Evolutionary conservation across 2,888 invertebrate species (phyloP).

Genomic region (Asteroscopus sphinx): DNA sequence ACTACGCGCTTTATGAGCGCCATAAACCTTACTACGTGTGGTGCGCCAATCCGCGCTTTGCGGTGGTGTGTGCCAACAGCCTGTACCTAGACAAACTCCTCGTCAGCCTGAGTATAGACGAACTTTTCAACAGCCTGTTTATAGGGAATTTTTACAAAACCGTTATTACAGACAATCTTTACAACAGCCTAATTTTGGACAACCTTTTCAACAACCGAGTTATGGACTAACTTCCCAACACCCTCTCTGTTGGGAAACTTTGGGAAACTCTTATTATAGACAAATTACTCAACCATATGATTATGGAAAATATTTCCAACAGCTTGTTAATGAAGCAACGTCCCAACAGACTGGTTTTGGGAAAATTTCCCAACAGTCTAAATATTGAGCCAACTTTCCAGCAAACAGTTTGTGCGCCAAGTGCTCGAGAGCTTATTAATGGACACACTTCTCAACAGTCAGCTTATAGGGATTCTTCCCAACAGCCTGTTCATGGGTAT

Average conservation of each 20-base stretch:
- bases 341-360: no score
- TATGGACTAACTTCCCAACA: constrained; percentile 6
- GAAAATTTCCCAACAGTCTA: no score
- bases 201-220: background rate
- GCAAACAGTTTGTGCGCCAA: background rate
- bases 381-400: background rate
- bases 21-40: constrained; percentile 51
- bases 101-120: background rate
- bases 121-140: background rate
- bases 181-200: background rate
- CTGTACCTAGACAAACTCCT: background rate
- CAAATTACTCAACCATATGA: background rate
- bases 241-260: background rate
- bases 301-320: constrained; percentile 2
- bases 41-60: constrained; percentile 49
- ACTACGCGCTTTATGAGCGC: constrained; percentile 85
- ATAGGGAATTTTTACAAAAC: background rate
- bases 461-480: background rate
- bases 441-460: background rate
- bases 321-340: background rate
- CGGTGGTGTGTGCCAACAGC: constrained; percentile 20
- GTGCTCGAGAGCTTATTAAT: background rate
- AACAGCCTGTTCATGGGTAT: background rate
- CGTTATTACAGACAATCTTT: background rate
- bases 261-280: background rate